Base-by-base conservation (phyloP, 2,113 vertebrate genomes). In the Atherinomorus stipes region DNA sequence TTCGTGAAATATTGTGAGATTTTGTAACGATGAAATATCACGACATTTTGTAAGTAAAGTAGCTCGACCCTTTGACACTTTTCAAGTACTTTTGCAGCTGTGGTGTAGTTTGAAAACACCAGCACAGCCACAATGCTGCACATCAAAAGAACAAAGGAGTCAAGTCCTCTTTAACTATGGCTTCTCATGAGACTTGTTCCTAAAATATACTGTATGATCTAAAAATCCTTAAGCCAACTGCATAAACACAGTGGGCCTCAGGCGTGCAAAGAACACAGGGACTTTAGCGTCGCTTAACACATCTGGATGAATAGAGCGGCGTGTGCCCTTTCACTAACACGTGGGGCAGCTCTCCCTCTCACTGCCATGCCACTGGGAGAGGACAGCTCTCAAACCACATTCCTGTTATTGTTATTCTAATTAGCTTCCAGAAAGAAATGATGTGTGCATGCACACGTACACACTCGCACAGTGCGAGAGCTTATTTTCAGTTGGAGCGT, bases 361-460 rank as follows among this genome's bases (percentile, higher is more conserved):
- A 56, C 83, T 74, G 76, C 83, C 76, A 34, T 88, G 84, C 90
- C 82, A 85, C 84, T 80, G 89, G 84, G 80, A 90, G 77, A 85
- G 81, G 81, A 87, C 70, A 22, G 69, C 88, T 87, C 86, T 90
- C 83, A 67, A 75, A 84, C 85, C 71, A 37, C 91, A 93, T 94
- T 94, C 93, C 88, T 90, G 77, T 80, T 89, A 93, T 94, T 93
- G 93, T 94, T 90, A 94, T 94, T 93, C 85, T 91, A 91, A 94
- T 93, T 85, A 91, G 89, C 78, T 88, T 90, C 80, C 80, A 89
- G 72, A 53, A 65, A 66, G 67, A 85, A 83, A 70, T 26, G 16
- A 81, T 60, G 69, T 64, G 76, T 50, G 63, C 74, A 76, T 71
- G 73, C 72, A 83, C 64, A 74, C 67, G 54, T 64, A 80, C 85